Base-by-base conservation (phyloP, 2,113 vertebrate genomes). In the Procavia capensis region DNA sequence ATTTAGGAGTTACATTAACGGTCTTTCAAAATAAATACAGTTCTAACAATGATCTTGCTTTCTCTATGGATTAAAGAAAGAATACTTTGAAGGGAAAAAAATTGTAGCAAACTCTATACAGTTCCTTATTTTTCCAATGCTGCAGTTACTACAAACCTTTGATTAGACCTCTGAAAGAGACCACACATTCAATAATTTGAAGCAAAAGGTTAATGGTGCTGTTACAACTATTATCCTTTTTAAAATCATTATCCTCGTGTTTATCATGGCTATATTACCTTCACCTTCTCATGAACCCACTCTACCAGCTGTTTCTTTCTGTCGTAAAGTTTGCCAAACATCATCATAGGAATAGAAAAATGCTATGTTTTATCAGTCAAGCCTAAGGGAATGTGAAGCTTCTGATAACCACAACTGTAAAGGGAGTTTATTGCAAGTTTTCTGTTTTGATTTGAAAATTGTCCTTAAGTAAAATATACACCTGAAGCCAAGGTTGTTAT, bases 251-350 rank as follows among this genome's bases (percentile, higher is more conserved):
- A 98, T 98, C 98, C 98, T 98, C 99, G 99, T 98, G 98, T 98
- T 99, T 99, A 99, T 98, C 98, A 98, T 98, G 99, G 99, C 99
- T 99, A 98, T 99, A 99, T 99, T 99, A 99, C 99, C 99, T 99
- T 99, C 99, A 99, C 99, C 99, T 99, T 99, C 98, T 98, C 81
- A 97, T 99, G 99, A 99, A 99, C 99, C 99, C 99, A 99, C 99
- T 99, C 99, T 98, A 99, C 99, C 99, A 99, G 99, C 99, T 99
- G 99, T 99, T 98, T 98, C 98, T 98, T 98, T 98, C 98, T 95
- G 98, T 99, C 99, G 99, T 99, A 99, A 99, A 99, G 99, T 99
- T 99, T 99, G 99, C 98, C 98, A 98, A 99, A 99, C 99, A 99
- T 99, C 99, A 98, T 99, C 98, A 97, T 97, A 98, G 98, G 99